These are phyloP conservation scores for Ctenopoma multispine DNA, from an alignment of 2,797 vertebrate species.

Conservation along the genomic window DNA sequence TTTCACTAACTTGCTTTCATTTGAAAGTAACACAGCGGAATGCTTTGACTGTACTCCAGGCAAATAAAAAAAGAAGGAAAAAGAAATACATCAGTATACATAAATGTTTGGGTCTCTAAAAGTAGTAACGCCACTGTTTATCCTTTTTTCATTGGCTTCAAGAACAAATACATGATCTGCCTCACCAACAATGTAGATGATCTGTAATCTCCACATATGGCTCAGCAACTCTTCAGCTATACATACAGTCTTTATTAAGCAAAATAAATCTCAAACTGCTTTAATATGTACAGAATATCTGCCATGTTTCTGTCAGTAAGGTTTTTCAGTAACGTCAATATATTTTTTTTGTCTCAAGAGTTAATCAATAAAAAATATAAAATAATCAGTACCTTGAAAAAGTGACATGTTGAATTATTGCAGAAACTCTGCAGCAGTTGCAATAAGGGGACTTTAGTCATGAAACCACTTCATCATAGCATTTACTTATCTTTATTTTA, in stretches of 20 bases:
- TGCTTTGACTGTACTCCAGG: neutral
- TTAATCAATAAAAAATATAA: too few species aligned
- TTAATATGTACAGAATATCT: neutral
- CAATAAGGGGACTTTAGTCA: too few species aligned
- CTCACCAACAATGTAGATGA: neutral
- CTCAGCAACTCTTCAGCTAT: neutral
- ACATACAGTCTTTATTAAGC: neutral
- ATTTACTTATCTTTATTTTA: too few species aligned
- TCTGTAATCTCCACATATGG: neutral
- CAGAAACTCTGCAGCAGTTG: too few species aligned
- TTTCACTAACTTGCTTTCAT: neutral
- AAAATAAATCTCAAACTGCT: neutral
- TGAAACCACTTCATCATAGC: too few species aligned
- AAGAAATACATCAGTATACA: neutral
- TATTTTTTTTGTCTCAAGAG: too few species aligned
- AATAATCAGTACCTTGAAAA: conserved; percentile 3
- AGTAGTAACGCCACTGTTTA: neutral
- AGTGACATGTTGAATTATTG: too few species aligned
- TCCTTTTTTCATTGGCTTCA: neutral
- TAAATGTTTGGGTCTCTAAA: neutral
- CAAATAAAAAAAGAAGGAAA: neutral
- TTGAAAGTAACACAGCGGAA: neutral
- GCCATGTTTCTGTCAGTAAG: too few species aligned
- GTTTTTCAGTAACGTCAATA: too few species aligned
- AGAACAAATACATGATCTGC: neutral